Percentiles rank a stretch among this genome's conserved stretches.
These are phyloP conservation scores for Ceuthmochares aereus DNA, from an alignment of 2,113 vertebrate genomes.

Conservation along the genomic window DNA sequence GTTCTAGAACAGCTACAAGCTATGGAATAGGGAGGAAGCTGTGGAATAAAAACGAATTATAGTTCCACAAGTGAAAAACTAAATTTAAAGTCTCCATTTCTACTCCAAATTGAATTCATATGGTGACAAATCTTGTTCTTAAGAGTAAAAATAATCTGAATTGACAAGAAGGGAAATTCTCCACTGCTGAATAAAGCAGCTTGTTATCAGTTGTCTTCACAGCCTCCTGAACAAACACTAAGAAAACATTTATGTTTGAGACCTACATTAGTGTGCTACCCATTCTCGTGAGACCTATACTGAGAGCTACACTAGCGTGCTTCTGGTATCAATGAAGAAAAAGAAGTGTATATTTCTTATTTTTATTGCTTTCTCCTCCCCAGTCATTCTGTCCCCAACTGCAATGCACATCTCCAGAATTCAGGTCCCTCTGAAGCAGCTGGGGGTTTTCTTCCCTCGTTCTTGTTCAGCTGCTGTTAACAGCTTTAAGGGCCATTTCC, in stretches of 20 bases:
- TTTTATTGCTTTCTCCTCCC: neutral
- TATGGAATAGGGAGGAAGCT: neutral
- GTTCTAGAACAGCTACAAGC: neutral
- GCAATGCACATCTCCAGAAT: neutral
- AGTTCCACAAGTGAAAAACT: neutral
- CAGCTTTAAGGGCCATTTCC: neutral
- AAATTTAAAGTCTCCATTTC: neutral
- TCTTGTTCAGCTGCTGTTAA: neutral
- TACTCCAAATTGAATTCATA: neutral
- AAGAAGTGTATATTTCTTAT: neutral
- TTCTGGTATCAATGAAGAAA: neutral
- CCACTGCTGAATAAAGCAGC: neutral
- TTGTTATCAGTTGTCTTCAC: neutral
- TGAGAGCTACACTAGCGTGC: neutral
- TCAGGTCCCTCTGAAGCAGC: neutral
- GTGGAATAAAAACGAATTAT: neutral
- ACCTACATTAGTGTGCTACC: too few species aligned
- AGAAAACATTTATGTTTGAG: neutral
- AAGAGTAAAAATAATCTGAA: neutral
- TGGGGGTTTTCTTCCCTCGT: fast-evolving
- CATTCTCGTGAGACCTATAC: neutral
- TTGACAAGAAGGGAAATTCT: neutral
- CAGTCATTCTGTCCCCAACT: neutral
- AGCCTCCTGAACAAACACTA: neutral
- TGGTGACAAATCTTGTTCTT: neutral